Evolutionary conservation across 2,888 invertebrate genomes (phyloP).

Genomic region (Eulithis prunata): DNA sequence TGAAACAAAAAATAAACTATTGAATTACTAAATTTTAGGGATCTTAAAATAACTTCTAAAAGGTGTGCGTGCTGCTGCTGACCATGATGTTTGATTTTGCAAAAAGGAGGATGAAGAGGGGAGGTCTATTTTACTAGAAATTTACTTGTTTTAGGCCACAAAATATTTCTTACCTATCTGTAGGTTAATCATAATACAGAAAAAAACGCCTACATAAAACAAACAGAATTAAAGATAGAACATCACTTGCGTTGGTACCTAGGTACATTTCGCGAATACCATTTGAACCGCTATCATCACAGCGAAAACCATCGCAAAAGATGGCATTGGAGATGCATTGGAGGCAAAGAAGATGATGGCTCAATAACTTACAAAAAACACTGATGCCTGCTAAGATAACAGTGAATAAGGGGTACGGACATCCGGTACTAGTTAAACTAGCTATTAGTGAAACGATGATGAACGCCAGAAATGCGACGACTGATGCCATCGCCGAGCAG

Average conservation of each 20-base stretch:
- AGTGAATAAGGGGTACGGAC: not conserved
- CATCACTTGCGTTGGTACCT: conserved; percentile 47
- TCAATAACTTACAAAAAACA: not conserved
- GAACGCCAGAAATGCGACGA: not conserved
- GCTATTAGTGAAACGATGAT: conserved; percentile 1
- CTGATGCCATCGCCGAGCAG: not conserved
- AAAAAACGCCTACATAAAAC: conserved; percentile 38
- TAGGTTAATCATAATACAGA: not conserved
- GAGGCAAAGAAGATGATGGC: not conserved
- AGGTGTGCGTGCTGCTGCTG: no score
- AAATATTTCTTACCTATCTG: no score
- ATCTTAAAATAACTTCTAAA: no score
- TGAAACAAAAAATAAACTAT: conserved; percentile 41
- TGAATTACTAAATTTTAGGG: no score
- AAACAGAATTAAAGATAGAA: conserved; percentile 42
- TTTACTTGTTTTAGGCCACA: no score
- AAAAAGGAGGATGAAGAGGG: no score
- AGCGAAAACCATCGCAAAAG: conserved; percentile 39
- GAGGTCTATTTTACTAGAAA: no score
- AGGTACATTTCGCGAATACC: conserved; percentile 36
- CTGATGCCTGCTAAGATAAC: conserved; percentile 1
- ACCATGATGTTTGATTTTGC: no score
- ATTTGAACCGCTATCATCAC: conserved; percentile 44
- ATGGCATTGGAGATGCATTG: no score
- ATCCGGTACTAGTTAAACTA: not conserved